phyloP scores from a whole-genome alignment of 2,113 vertebrate species.

The Platycercus adscitus region DNA sequence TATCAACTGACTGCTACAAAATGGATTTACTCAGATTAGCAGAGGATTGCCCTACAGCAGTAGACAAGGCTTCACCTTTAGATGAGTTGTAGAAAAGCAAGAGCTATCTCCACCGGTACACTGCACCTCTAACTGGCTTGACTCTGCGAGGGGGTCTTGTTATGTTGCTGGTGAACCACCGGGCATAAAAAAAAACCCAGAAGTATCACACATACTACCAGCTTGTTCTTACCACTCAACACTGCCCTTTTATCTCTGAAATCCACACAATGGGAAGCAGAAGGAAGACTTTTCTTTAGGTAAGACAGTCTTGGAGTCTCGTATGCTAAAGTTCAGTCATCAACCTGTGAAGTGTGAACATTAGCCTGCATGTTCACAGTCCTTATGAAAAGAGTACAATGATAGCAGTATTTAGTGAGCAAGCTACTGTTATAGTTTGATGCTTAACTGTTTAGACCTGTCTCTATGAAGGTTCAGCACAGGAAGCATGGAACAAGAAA shows the following conservation, averaged over 20 bases:
- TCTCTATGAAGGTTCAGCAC: neutral
- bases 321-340: neutral
- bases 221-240: neutral
- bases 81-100: neutral
- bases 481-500: neutral
- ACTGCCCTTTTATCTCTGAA: neutral
- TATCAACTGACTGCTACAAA: slow-evolving; percentile 7
- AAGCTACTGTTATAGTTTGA: neutral
- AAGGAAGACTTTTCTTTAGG: neutral
- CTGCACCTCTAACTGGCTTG: neutral
- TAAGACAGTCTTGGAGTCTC: neutral
- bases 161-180: neutral
- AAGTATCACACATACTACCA: neutral
- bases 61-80: neutral
- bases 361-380: neutral
- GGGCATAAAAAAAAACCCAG: neutral
- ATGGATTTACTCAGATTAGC: slow-evolving; percentile 42
- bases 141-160: neutral
- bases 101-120: neutral
- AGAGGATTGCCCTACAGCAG: neutral
- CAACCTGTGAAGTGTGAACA: neutral
- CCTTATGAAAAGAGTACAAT: neutral
- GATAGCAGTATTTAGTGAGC: neutral
- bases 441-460: neutral
- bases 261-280: neutral